These are phyloP conservation scores for Psilopsiagon aurifrons DNA, from an alignment of 2,113 vertebrate genomes.

Conservation along the genomic window DNA sequence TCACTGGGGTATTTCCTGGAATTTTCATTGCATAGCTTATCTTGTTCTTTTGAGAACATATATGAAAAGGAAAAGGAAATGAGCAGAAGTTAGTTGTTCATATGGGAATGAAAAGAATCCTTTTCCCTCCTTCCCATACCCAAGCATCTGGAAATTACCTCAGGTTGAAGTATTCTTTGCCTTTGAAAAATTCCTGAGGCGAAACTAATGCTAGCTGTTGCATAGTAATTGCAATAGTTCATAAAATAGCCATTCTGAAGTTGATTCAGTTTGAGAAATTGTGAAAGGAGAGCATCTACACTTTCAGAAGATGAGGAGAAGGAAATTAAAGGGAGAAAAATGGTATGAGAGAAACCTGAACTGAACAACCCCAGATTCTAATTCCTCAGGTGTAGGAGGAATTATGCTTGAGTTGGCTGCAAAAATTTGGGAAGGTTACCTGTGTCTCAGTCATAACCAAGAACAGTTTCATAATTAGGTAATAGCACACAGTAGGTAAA, in stretches of 20 bases:
- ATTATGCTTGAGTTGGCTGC: background rate
- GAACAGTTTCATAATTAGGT: background rate
- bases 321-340: background rate
- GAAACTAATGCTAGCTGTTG: background rate
- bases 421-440: background rate
- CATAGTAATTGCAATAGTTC: background rate
- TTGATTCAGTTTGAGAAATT: background rate
- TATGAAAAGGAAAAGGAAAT: constrained; percentile 16
- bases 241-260: background rate
- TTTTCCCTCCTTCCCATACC: background rate
- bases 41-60: background rate
- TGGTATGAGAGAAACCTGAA: background rate
- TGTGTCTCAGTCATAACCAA: background rate
- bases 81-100: background rate
- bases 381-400: background rate
- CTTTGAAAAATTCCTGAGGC: background rate
- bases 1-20: background rate
- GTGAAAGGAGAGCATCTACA: background rate
- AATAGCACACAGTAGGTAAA: background rate
- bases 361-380: background rate
- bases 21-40: background rate
- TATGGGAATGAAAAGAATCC: background rate
- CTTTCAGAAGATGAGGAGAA: background rate
- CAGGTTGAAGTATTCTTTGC: background rate
- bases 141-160: background rate